Percentiles rank a stretch among this genome's conserved stretches.
These are phyloP conservation scores for Brachycybe producta DNA, from an alignment of 2,888 invertebrate species.

Conservation along the genomic window DNA sequence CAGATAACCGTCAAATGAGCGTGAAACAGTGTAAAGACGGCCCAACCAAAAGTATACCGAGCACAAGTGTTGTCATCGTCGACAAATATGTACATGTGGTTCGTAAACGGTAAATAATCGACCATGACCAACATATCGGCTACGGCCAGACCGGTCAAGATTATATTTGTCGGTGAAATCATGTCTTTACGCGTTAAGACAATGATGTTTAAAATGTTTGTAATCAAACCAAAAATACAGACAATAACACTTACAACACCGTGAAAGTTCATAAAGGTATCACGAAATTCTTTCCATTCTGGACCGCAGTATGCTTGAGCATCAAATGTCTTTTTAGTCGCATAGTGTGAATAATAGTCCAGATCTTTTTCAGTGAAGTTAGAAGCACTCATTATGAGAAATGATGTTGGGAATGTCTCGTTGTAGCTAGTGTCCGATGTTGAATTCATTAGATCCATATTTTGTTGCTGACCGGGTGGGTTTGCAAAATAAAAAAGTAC, in stretches of 20 bases:
- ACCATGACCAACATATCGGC: constrained; percentile 81
- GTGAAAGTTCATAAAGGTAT: constrained; percentile 57
- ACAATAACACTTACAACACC: constrained; percentile 75
- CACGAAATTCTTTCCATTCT: constrained; percentile 40
- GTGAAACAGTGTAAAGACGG: constrained; percentile 75
- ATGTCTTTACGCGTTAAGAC: constrained; percentile 80
- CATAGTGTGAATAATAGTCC: constrained; percentile 14
- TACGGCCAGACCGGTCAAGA: constrained; percentile 69
- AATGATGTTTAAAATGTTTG: constrained; percentile 81
- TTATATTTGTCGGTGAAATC: constrained; percentile 80
- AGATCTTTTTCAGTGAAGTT: constrained; percentile 18
- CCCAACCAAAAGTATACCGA: constrained; percentile 63
- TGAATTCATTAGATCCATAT: no score
- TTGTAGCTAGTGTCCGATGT: no score
- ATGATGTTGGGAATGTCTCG: no score
- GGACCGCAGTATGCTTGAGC: constrained; percentile 18
- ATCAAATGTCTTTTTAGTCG: constrained; percentile 43
- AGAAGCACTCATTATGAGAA: neutral
- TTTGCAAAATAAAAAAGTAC: no score
- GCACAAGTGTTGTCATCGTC: constrained; percentile 26
- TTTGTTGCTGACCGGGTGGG: no score
- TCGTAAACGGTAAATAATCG: constrained; percentile 80
- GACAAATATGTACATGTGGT: constrained; percentile 34
- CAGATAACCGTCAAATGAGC: constrained; percentile 75
- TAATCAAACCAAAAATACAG: constrained; percentile 76